Base-by-base conservation (phyloP, 2,113 vertebrate species). In the Opisthocomus hoazin region DNA sequence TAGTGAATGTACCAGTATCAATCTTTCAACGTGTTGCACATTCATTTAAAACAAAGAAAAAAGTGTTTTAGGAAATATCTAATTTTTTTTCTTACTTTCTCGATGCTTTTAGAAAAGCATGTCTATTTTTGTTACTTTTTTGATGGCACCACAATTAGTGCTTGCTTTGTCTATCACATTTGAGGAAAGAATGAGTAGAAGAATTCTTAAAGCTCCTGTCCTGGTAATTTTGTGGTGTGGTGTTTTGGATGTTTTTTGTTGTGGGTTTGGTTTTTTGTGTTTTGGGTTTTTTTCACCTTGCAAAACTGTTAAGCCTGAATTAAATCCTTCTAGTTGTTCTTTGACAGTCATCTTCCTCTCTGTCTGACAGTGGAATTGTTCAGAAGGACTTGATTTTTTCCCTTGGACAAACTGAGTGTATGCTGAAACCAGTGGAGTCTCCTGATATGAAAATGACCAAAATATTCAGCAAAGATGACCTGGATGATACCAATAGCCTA, bases 301-400 rank as follows among this genome's bases (percentile, higher is more conserved):
- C 5, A 48, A 50, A 87, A 36, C 26, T 32, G 3, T 70, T 43
- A 73, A 53, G 16, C 22, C 30, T 30, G 14, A 71, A 74, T 74
- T 70, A 82, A 26, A 53, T 85, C 32, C 11, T 93, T 74, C 64
- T 65, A 93, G 71, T n/a, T 77, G 34, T 54, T 43, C 51, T 76
- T 74, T 93, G 89, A 89, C 43, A 68, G 32, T 73, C 4, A 10
- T 65, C 34, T 87, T 80, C 34, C 66, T 91, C 92, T 94, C 84
- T 80, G 43, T 94, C 76, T 96, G 84, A 86, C 98, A 99, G 99
- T 97, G 99, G 98, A 94, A 98, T 99, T 97, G 98, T 99, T 96
- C 98, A 99, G 94, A 98, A 99, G 87, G 98, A 99, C 88, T 95
- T 99, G 95, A 98, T 99, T 95, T 97, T 99, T 96, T 99, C 99